These are phyloP conservation scores for Muricea muricata DNA, from an alignment of 92 coral and sea anemone genomes.

Conservation along the genomic window DNA sequence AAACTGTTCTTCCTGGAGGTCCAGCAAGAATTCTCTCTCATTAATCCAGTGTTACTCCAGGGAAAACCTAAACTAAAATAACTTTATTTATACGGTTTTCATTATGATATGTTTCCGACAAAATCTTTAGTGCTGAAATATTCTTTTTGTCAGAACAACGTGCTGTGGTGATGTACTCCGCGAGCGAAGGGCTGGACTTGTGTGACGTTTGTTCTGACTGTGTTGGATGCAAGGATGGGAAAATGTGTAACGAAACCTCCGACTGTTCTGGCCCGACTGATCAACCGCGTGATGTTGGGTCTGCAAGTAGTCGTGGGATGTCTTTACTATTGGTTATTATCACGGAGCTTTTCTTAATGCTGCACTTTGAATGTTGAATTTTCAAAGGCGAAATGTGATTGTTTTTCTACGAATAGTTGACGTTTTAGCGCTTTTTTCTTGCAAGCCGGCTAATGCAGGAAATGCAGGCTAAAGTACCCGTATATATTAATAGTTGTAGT, in stretches of 20 bases:
- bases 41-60: too few species aligned
- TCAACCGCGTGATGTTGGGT: not conserved
- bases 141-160: constrained; percentile 9
- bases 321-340: not conserved
- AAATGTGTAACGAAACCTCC: not conserved
- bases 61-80: not conserved
- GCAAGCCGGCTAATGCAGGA: not conserved
- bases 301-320: not conserved
- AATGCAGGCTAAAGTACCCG: not conserved
- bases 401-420: not conserved
- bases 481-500: too few species aligned
- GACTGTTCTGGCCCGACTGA: not conserved
- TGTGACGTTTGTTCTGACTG: constrained; percentile 10
- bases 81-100: not conserved
- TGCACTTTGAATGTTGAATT: not conserved
- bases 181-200: not conserved
- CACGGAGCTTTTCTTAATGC: not conserved
- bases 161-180: constrained; percentile 4
- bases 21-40: not conserved
- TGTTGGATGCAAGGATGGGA: not conserved
- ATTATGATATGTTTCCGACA: too few species aligned
- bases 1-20: not conserved
- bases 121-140: not conserved
- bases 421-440: not conserved
- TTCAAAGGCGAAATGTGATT: not conserved